Base-by-base conservation (phyloP, 2,888 invertebrate genomes). In the Criorhina ranunculi region DNA sequence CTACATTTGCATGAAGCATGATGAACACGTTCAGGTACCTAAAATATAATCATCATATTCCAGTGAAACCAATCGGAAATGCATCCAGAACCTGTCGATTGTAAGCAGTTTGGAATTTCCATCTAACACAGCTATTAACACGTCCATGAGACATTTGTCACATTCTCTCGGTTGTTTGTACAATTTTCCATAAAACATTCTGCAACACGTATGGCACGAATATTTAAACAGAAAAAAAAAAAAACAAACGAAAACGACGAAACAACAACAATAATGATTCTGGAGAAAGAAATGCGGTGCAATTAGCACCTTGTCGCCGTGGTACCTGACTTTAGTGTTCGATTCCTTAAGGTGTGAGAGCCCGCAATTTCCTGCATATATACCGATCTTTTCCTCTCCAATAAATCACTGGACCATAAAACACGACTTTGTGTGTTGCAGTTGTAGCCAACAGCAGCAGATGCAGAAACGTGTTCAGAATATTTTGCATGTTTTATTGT, bases 101-200 rank as follows among this genome's bases (percentile, higher is more conserved):
- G 75, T 53, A 17, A 70, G 49, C 57, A 51, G 24, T 24, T 62
- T 60, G 85, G 85, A 85, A 80, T 85, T 85, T 80, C 69, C 85
- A 85, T 40, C 73, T 70, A 80, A 85, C 64, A 33, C 80, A 66
- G 70, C 57, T 53, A 80, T 85, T 85, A 79, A 70, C 85, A 85
- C 85, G 85, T 85, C 64, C 70, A 85, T 85, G 85, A 59, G 85
- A 80, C 85, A 85, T 85, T 85, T 85, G 85, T 85, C 85, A 80
- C 85, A 85, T 85, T 85, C 70, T 51, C 69, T 31, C 35, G 4
- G 69, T 37, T 62, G 67, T 75, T 69, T 73, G 59, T 69, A 60
- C 69, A 67, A 73, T 67, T 69, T 62, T 69, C 51, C 46, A 51
- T 72, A 80, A 80, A 70, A 76, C 85, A 85, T 85, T 85, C 85